Conservation (phyloP, 2,113 vertebrate genomes). For the Uropsilus gracilis region DNA sequence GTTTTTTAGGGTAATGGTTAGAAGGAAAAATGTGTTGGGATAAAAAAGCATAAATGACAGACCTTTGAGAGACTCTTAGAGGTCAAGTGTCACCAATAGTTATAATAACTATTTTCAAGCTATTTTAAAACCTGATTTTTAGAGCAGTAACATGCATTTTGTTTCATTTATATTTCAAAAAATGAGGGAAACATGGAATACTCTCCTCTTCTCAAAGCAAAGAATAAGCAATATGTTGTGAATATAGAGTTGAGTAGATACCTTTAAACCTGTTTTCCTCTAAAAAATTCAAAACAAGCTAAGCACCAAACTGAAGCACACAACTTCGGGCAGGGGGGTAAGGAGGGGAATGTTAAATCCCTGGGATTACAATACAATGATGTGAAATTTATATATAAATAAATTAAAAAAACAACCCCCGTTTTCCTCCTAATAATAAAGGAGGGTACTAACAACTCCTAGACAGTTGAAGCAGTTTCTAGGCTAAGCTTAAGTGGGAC, state of each 20-base stretch:
- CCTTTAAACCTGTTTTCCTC: too few species aligned
- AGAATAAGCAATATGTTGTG: not conserved
- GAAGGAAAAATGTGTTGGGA: conserved; percentile 29
- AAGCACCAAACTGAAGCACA: too few species aligned
- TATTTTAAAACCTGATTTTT: conserved; percentile 79
- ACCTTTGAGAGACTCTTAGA: conserved; percentile 75
- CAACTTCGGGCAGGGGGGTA: too few species aligned
- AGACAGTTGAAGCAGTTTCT: not conserved
- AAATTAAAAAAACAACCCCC: too few species aligned
- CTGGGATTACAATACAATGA: too few species aligned
- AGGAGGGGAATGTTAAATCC: too few species aligned
- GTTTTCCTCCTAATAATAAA: not conserved
- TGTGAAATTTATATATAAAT: too few species aligned
- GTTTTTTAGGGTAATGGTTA: conserved; percentile 53
- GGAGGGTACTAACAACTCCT: not conserved
- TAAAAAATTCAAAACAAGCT: too few species aligned
- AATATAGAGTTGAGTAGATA: not conserved
- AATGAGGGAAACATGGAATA: conserved; percentile 11
- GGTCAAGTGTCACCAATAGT: conserved; percentile 69
- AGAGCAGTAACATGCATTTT: conserved; percentile 77
- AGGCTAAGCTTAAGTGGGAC: not conserved
- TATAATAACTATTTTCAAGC: conserved; percentile 78
- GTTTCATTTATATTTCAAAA: conserved; percentile 65
- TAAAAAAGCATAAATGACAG: conserved; percentile 78
- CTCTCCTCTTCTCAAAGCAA: not conserved